A percentile compares a stretch with the other conserved stretches of the same genome.
These are phyloP conservation scores for Piprites chloris DNA, from an alignment of 2,113 vertebrate species.

Conservation along the genomic window DNA sequence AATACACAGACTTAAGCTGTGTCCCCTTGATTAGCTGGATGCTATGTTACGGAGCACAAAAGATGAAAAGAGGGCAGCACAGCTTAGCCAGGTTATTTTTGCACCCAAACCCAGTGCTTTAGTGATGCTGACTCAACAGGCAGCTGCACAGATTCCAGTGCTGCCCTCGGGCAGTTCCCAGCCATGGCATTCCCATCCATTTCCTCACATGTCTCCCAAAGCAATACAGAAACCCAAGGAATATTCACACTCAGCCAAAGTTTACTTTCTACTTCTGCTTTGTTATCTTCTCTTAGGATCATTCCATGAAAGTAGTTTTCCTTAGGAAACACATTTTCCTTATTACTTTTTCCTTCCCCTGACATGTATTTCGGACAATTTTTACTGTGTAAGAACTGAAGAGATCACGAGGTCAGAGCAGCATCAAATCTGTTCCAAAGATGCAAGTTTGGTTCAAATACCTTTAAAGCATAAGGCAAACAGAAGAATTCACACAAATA, in stretches of 20 bases:
- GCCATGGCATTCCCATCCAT: neutral
- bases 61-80: neutral
- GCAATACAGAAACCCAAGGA: neutral
- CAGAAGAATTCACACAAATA: neutral
- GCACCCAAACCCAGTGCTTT: neutral
- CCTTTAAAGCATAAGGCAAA: neutral
- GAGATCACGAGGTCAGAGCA: neutral
- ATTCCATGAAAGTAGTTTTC: neutral
- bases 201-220: rapidly evolving
- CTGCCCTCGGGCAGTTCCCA: neutral
- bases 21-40: neutral
- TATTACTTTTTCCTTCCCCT: neutral
- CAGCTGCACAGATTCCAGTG: neutral
- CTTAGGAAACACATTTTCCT: neutral
- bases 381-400: neutral
- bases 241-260: neutral
- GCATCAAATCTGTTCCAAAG: neutral
- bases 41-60: neutral
- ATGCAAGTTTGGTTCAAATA: neutral
- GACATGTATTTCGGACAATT: neutral
- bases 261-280: neutral
- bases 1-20: neutral
- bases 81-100: neutral
- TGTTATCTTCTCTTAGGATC: neutral
- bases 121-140: neutral